Evolutionary conservation across 2,888 invertebrate species (phyloP), one percentile per base, ranked within the genome.

Genomic region (Drosophila testacea): DNA sequence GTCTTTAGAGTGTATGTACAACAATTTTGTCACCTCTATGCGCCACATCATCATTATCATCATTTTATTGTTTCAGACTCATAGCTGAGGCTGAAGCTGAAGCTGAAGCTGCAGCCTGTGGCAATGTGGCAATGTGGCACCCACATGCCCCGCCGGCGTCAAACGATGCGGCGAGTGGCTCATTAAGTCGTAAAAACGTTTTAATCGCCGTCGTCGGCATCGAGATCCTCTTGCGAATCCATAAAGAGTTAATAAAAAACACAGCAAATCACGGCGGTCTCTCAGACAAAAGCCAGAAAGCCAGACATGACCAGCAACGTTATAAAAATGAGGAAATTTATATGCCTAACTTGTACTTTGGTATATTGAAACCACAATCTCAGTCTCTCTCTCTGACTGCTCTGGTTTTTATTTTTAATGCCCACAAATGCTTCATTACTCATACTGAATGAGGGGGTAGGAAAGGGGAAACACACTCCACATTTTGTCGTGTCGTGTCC

Each of bases 241-340:
- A 83, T 88, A 88, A 83, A 88, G 83, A 83, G 83, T 83, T 88
- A 83, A 83, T 83, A 83, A 83, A 83, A 83, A 77, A 80, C 83
- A 77, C 75, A 22, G 22, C 80, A 83, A 83, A 83, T 83, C 88
- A 85, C 86, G 83, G 68, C 83, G 67, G 67, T 77, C 60, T 36
- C 46, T n/a, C 22, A 59, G 62, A 77, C 85, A 70, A 70, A 77
- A 73, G 27, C 70, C 46, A 56, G 10, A 47, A 28, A 9, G 11
- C 30, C 30, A 30, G 42, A 42, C 4, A 32, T 13, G 42, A 28
- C n/a, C n/a, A 10, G 34, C 59, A 55, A 34, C 51, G 74, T 69
- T 85, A 75, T 85, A 88, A 83, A 83, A 85, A 80, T 70, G 50
- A 80, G 63, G 38, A 77, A 85, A 83, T 83, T 83, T 83, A 88